Conservation (phyloP, 2,888 invertebrate species). For the Galeopsomyia nigrocyanea region DNA sequence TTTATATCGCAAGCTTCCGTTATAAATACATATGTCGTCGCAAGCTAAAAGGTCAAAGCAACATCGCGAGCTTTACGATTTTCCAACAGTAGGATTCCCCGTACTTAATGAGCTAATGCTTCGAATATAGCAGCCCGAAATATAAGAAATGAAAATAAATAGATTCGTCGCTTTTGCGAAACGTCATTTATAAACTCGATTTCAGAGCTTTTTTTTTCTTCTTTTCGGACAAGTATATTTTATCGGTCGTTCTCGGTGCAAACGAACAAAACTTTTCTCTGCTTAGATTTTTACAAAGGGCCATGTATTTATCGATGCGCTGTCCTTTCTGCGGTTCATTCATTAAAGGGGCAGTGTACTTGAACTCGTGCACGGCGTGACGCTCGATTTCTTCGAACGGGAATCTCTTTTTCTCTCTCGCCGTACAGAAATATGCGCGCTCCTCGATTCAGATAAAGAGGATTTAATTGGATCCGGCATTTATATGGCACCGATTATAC, state of each 20-base stretch:
- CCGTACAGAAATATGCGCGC: neutral
- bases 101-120: too few relatives aligned
- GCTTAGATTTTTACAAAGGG: neutral
- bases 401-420: neutral
- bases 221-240: neutral
- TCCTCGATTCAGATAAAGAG: slow-evolving; percentile 12
- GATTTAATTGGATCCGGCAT: slow-evolving; percentile 27
- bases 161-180: neutral
- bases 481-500: slow-evolving; percentile 1
- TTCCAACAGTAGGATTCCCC: too few relatives aligned
- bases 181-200: slow-evolving; percentile 5
- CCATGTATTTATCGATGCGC: neutral
- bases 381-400: too few relatives aligned
- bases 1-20: too few relatives aligned
- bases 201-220: slow-evolving; percentile 10
- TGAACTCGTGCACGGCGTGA: slow-evolving; percentile 14
- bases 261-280: too few relatives aligned
- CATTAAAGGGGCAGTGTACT: slow-evolving; percentile 14
- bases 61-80: too few relatives aligned
- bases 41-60: too few relatives aligned
- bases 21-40: too few relatives aligned
- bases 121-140: too few relatives aligned
- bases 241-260: neutral
- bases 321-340: slow-evolving; percentile 18
- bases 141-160: too few relatives aligned